Percentiles rank a stretch among this genome's conserved stretches.
phyloP scores from a whole-genome alignment of 1,140 invertebrate genomes.

The Ooceraea biroi region DNA sequence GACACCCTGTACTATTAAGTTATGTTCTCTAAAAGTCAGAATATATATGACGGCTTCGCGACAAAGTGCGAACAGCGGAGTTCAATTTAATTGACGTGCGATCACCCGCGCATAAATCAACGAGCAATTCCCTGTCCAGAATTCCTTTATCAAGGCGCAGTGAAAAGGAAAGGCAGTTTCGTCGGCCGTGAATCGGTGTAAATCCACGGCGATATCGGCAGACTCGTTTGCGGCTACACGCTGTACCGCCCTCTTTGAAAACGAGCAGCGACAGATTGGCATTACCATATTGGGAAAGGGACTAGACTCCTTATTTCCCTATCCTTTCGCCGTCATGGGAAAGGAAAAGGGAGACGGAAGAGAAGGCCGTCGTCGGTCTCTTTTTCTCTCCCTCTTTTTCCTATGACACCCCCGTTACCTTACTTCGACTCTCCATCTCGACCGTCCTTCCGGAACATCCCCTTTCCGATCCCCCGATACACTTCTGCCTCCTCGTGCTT shows the following conservation, averaged over 20 bases:
- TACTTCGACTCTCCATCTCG: conserved; percentile 51
- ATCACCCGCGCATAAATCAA: conserved; percentile 25
- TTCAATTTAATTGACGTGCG: conserved; percentile 15
- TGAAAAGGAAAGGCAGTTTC: conserved; percentile 4
- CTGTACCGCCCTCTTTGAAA: conserved; percentile 70
- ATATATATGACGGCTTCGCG: neutral
- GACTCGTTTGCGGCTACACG: conserved; percentile 60
- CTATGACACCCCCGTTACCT: conserved; percentile 20
- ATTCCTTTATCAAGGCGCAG: conserved; percentile 27
- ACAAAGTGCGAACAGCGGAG: neutral
- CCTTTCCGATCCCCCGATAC: conserved; percentile 30
- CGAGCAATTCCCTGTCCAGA: conserved; percentile 7
- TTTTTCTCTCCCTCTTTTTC: conserved; percentile 28
- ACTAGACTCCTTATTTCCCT: conserved; percentile 81
- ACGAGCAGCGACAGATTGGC: conserved; percentile 82
- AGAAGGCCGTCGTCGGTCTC: conserved; percentile 47
- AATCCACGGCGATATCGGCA: conserved; percentile 50
- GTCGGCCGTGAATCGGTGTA: conserved; percentile 31
- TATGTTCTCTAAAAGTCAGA: neutral
- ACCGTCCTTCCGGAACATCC: conserved; percentile 21
- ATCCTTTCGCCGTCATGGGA: conserved; percentile 65
- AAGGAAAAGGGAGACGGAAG: conserved; percentile 25
- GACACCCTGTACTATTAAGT: too few species aligned
- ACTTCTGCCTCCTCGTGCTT: conserved; percentile 54
- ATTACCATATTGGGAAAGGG: conserved; percentile 83